These are phyloP conservation scores for Drosophila parthenogenetica DNA, from an alignment of 2,888 invertebrate genomes.

Conservation along the genomic window DNA sequence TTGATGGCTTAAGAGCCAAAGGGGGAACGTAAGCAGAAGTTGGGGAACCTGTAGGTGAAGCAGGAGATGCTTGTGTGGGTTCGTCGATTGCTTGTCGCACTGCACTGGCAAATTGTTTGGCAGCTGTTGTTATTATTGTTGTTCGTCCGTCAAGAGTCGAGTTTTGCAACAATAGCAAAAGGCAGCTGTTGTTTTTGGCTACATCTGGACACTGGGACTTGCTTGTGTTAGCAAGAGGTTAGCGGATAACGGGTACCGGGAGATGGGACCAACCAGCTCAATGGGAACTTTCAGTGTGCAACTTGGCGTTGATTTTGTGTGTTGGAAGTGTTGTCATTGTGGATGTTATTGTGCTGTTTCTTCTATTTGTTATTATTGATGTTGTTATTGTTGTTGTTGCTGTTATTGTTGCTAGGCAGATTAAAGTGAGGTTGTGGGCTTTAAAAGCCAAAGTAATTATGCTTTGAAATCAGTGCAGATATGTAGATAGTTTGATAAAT, in stretches of 20 bases:
- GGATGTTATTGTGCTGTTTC: constrained; percentile 36
- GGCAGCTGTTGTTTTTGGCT: constrained; percentile 47
- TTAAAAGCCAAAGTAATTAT: constrained; percentile 12
- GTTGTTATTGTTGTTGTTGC: constrained; percentile 11
- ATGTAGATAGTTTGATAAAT: background rate
- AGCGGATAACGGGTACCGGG: background rate
- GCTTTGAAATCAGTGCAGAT: background rate
- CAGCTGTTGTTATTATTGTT: constrained; percentile 40
- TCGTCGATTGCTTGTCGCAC: constrained; percentile 52
- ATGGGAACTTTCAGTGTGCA: constrained; percentile 34
- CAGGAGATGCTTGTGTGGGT: constrained; percentile 19
- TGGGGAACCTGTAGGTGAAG: background rate
- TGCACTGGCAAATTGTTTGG: constrained; percentile 68
- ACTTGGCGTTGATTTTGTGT: constrained; percentile 47
- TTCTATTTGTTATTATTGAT: constrained; percentile 3
- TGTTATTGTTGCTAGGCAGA: constrained; percentile 22
- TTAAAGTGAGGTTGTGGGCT: constrained; percentile 21
- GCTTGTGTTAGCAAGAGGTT: background rate
- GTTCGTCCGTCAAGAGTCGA: constrained; percentile 37
- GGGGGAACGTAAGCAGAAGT: background rate
- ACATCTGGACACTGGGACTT: constrained; percentile 24
- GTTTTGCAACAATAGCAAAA: constrained; percentile 51
- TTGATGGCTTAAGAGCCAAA: constrained; percentile 4
- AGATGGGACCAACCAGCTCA: background rate
- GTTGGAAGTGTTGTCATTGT: constrained; percentile 52